Conservation (phyloP, 2,888 invertebrate species). For the Tetheella fluctuosa region DNA sequence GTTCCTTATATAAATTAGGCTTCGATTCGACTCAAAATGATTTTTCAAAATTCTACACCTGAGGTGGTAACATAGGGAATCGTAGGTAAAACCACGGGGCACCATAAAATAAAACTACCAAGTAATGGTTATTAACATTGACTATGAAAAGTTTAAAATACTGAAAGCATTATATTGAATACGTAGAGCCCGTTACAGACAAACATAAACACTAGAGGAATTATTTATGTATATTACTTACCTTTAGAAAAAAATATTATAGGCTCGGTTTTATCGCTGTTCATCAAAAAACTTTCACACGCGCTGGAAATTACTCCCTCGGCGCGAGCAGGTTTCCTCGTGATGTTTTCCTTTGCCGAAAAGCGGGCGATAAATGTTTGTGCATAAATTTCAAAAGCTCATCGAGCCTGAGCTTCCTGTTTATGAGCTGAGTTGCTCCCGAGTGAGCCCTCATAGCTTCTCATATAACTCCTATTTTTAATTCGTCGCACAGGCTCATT, state of each 20-base stretch:
- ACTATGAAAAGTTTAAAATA: neutral
- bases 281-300: conserved; percentile 41
- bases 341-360: conserved; percentile 48
- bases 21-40: too few relatives aligned
- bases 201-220: neutral
- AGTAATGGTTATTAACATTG: too few relatives aligned
- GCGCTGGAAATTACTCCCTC: conserved; percentile 42
- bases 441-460: conserved; percentile 37
- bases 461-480: conserved; percentile 17
- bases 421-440: conserved; percentile 43
- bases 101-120: too few relatives aligned
- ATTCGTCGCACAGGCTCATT: conserved; percentile 14
- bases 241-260: conserved; percentile 17
- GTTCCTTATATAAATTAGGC: too few relatives aligned
- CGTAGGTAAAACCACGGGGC: too few relatives aligned
- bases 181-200: neutral
- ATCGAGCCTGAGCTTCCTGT: conserved; percentile 43
- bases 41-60: too few relatives aligned
- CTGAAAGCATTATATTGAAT: neutral
- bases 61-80: too few relatives aligned
- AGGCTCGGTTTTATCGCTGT: conserved; percentile 33
- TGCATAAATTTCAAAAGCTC: conserved; percentile 60
- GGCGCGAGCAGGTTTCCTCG: conserved; percentile 29
- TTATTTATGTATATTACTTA: neutral
- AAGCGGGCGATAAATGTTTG: conserved; percentile 58